These are phyloP conservation scores for Pachypanchax playfairii DNA, from an alignment of 2,113 vertebrate species.

Conservation along the genomic window DNA sequence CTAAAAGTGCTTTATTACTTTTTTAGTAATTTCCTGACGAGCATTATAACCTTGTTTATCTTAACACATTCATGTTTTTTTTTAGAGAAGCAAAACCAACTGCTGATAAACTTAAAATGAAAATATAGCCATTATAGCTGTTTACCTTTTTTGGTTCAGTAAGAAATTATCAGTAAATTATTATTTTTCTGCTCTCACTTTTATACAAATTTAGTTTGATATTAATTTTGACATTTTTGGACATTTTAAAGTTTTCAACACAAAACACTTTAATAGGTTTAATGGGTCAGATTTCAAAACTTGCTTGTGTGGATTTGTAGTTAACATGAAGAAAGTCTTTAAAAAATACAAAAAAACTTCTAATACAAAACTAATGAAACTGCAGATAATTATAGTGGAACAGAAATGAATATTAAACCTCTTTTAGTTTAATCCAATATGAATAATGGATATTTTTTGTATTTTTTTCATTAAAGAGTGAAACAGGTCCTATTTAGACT, in stretches of 20 bases:
- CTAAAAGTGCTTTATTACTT: no score
- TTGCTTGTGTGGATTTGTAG: not conserved
- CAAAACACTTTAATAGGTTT: not conserved
- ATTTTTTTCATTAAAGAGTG: not conserved
- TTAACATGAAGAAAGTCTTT: not conserved
- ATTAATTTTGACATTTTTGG: not conserved
- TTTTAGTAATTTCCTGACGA: no score
- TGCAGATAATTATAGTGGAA: not conserved
- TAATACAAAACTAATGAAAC: not conserved
- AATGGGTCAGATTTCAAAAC: not conserved
- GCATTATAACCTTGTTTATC: no score
- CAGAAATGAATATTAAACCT: not conserved
- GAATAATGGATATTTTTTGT: not conserved
- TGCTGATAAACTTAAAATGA: no score
- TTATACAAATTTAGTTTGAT: no score
- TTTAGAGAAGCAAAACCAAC: no score
- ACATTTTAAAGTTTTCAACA: not conserved
- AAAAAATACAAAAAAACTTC: not conserved
- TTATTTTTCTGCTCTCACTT: no score
- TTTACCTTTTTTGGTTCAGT: no score
- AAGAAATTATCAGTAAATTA: no score
- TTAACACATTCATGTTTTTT: no score
- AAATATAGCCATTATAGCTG: no score
- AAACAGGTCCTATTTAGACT: conserved; percentile 2
- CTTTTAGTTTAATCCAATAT: not conserved